Evolutionary conservation across 2,888 invertebrate species (phyloP), one percentile per base, ranked within the genome.

Genomic region (Eristalis pertinax): DNA sequence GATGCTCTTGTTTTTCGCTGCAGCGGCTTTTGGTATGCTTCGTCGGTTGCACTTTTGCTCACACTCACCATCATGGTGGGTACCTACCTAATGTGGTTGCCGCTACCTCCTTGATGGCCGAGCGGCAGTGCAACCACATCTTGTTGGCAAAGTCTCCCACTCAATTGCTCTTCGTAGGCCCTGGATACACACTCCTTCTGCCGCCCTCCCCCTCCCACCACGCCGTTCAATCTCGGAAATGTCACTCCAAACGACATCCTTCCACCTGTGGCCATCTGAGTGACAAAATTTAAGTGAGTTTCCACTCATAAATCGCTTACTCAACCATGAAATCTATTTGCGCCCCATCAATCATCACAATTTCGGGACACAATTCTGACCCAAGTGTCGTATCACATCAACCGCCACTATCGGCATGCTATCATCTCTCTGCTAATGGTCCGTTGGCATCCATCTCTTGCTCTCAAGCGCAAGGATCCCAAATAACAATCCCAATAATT

Each of bases 401-500:
- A 43, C n/a, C 43, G 19, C 50, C 50, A 50, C 50, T 50, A 50
- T 50, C 50, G n/a, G 19, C 43, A 4, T 15, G 43, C 19, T 50
- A n/a, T 19, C 50, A 50, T 50, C 50, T 19, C 50, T 50, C 50
- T 19, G 13, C 60, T 60, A 60, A 60, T 60, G 60, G 26, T 11
- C 1, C 13, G 15, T 15, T 8, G 60, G 26, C 24, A 24, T 15
- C 26, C n/a, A 5, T 50, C n/a, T 50, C 32, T 32, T 8, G 8
- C 32, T 8, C n/a, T 3, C 50, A 50, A 50, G 19, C 19, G 7
- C 19, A 50, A 8, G 50, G 19, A 50, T 19, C 68, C 73, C 24
- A 26, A 56, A 84, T 80, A 84, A 84, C 83, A 87, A 87, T 87
- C 68, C 72, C 64, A 68, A 73, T 80, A 87, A 87, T 79, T 84